Base-by-base conservation (phyloP, 2,888 invertebrate species). In the Trilocha varians region DNA sequence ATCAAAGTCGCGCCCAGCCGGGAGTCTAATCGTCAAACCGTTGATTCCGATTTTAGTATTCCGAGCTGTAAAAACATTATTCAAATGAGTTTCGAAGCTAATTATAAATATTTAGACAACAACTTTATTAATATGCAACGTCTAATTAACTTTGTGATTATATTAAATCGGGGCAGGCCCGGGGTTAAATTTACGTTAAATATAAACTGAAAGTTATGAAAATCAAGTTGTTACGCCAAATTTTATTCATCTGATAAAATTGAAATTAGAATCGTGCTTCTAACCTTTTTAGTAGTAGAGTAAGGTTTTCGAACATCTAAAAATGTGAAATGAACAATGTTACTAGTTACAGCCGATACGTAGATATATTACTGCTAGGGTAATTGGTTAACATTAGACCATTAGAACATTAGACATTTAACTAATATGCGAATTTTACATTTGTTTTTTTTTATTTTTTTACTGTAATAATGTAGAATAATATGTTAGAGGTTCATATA, bases 81-180 rank as follows among this genome's bases (percentile, higher is more conserved):
- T 65, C 50, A 63, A 63, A 66, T 65, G 55, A 55, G 47, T 53
- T 53, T 51, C 52, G 16, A 43, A 51, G 52, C 44, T 52, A 55
- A 58, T 64, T 63, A 56, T 49, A 59, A 59, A 57, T 55, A 53
- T 55, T 50, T 52, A 40, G 51, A 48, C 45, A 25, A 49, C 13
- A 47, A 51, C 41, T 52, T 55, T 50, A 56, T 62, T 59, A 61
- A 52, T 56, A 59, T 61, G 58, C 57, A 56, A 49, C 41, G 35
- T 42, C 39, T 46, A 47, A 54, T 57, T 58, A 59, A 51, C 45
- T 54, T 52, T 53, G 49, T 37, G 50, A 53, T 25, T 25, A 48
- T 52, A 47, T 50, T 39, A 42, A 45, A 34, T 47, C 38, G 14
- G 36, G 13, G 13, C 9, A 38, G 11, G 25, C 8, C 25, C 11